phyloP scores from a whole-genome alignment of 2,113 vertebrate species.

The Varanus komodoensis region DNA sequence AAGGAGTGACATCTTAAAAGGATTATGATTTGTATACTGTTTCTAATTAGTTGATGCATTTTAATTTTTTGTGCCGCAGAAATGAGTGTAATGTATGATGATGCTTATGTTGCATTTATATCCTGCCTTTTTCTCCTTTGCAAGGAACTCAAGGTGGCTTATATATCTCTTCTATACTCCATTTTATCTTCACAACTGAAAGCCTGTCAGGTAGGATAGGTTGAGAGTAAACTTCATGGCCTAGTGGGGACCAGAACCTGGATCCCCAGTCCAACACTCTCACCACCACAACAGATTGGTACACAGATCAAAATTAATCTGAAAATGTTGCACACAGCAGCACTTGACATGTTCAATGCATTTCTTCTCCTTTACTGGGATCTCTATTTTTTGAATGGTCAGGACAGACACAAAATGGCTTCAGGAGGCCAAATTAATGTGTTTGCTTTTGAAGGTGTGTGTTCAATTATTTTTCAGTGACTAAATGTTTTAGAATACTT shows the following conservation, averaged over 20 bases:
- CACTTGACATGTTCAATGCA: slow-evolving; percentile 43
- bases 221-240: too few relatives aligned
- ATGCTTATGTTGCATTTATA: too few relatives aligned
- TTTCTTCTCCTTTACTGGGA: slow-evolving; percentile 43
- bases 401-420: slow-evolving; percentile 18
- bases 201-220: too few relatives aligned
- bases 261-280: too few relatives aligned
- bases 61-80: slow-evolving; percentile 38
- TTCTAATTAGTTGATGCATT: slow-evolving; percentile 22
- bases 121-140: too few relatives aligned
- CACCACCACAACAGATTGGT: too few relatives aligned
- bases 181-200: too few relatives aligned
- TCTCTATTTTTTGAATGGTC: slow-evolving; percentile 42
- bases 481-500: not conserved
- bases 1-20: not conserved
- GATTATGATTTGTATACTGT: not conserved
- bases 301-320: slow-evolving; percentile 39
- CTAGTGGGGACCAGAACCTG: too few relatives aligned
- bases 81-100: slow-evolving; percentile 21
- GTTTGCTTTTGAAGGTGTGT: not conserved
- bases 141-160: too few relatives aligned
- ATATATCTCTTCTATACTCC: too few relatives aligned
- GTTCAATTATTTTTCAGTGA: not conserved
- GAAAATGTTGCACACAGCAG: slow-evolving; percentile 29
- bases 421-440: not conserved